Evolutionary conservation across 2,888 invertebrate genomes (phyloP).

Genomic region (Chydorus sphaericus): DNA sequence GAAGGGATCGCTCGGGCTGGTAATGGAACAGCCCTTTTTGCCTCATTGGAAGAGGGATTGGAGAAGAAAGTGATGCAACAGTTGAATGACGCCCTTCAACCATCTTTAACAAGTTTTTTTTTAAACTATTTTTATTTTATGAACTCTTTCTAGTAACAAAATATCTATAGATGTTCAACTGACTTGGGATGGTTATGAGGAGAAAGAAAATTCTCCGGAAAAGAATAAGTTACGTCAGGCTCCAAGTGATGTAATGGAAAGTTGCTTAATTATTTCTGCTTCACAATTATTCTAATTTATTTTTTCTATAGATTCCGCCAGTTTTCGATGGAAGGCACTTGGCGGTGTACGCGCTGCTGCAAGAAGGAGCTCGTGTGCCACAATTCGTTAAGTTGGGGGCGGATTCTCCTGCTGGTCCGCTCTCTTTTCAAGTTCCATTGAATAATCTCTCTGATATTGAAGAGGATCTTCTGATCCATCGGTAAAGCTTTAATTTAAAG

Average conservation of each 20-base stretch:
- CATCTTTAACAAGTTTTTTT: conserved; percentile 19
- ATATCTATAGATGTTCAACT: too few relatives aligned
- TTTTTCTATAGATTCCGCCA: conserved; percentile 18
- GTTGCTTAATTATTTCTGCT: not conserved
- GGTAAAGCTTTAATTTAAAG: not conserved
- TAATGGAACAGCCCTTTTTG: conserved; percentile 27
- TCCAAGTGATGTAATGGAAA: too few relatives aligned
- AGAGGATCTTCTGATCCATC: not conserved
- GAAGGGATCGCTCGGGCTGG: conserved; percentile 28
- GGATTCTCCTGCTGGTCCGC: conserved; percentile 14
- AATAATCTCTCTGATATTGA: not conserved
- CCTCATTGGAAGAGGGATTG: conserved; percentile 23
- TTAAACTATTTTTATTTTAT: too few relatives aligned
- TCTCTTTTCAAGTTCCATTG: not conserved
- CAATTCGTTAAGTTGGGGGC: conserved; percentile 8
- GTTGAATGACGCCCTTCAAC: conserved; percentile 22
- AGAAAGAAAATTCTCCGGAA: too few relatives aligned
- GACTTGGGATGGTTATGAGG: too few relatives aligned
- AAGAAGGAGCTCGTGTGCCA: too few relatives aligned
- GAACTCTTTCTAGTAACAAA: too few relatives aligned
- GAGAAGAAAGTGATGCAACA: conserved; percentile 23
- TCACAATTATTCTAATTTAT: not conserved
- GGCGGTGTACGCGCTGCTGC: conserved; percentile 16
- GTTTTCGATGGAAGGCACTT: conserved; percentile 22
- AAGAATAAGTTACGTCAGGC: too few relatives aligned